phyloP scores from a whole-genome alignment of 2,797 vertebrate genomes.

The Danio tinwini region DNA sequence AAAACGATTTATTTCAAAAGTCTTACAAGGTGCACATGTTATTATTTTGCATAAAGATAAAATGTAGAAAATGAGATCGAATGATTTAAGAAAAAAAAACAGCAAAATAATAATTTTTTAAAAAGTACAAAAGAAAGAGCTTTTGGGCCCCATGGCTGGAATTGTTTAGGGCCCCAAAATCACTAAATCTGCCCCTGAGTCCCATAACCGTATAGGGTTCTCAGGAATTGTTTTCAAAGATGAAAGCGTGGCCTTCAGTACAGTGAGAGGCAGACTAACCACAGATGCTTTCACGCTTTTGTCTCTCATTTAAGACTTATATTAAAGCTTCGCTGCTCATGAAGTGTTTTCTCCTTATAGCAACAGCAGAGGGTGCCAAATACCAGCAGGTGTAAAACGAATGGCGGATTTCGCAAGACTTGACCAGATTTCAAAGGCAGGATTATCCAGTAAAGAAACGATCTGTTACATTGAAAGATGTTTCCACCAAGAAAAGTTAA shows the following conservation, averaged over 20 bases:
- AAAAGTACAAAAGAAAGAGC: too few relatives aligned
- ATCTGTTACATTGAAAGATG: background rate
- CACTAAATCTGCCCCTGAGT: too few relatives aligned
- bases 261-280: background rate
- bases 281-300: background rate
- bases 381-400: background rate
- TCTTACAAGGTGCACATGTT: too few relatives aligned
- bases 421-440: background rate
- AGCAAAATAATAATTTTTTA: too few relatives aligned
- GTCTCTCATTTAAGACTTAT: background rate
- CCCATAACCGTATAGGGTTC: too few relatives aligned
- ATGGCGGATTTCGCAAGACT: background rate
- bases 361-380: slow-evolving; percentile 37
- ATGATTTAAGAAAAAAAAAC: too few relatives aligned
- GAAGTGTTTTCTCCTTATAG: background rate
- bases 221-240: background rate
- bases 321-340: background rate
- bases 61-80: too few relatives aligned
- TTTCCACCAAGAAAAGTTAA: background rate
- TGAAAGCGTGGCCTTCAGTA: background rate
- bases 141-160: too few relatives aligned
- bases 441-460: background rate
- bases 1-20: too few relatives aligned
- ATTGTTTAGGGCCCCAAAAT: too few relatives aligned
- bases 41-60: too few relatives aligned